Conservation (phyloP, 2,888 invertebrate species). For the Silvanus unidentatus region DNA sequence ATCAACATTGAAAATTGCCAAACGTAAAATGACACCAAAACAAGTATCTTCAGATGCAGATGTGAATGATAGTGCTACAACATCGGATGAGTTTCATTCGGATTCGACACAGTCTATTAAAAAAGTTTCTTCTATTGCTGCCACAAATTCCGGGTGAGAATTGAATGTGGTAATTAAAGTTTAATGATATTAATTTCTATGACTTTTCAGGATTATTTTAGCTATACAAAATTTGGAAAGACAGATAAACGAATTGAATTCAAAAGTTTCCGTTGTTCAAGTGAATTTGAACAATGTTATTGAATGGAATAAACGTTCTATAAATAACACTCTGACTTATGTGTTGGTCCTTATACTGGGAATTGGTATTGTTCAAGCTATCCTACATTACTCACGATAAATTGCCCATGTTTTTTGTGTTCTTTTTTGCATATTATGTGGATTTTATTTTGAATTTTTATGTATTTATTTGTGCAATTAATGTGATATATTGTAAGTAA, state of each 20-base stretch:
- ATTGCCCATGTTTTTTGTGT: no score
- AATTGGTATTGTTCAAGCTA: slow-evolving; percentile 31
- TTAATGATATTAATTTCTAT: slow-evolving; percentile 13
- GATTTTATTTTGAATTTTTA: slow-evolving; percentile 41
- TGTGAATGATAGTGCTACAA: slow-evolving; percentile 44
- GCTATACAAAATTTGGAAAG: slow-evolving; percentile 38
- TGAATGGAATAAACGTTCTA: slow-evolving; percentile 23
- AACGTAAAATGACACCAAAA: slow-evolving; percentile 49
- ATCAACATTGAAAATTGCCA: slow-evolving; percentile 48
- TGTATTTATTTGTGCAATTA: slow-evolving; percentile 7
- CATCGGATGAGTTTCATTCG: slow-evolving; percentile 43
- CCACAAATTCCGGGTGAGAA: slow-evolving; percentile 33
- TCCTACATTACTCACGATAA: slow-evolving; percentile 41
- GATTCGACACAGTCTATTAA: slow-evolving; percentile 41
- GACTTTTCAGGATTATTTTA: slow-evolving; percentile 35
- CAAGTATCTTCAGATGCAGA: slow-evolving; percentile 51
- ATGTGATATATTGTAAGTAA: slow-evolving; percentile 5
- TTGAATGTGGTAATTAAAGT: not conserved
- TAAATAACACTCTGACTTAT: slow-evolving; percentile 19
- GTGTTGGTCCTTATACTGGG: slow-evolving; percentile 31
- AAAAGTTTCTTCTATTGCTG: slow-evolving; percentile 34
- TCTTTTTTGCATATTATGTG: no score
- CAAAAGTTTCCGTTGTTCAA: slow-evolving; percentile 35
- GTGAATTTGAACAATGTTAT: slow-evolving; percentile 31
- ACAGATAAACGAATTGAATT: slow-evolving; percentile 35